Conservation (phyloP, 2,888 invertebrate species). For the Digitonthophagus gazella region DNA sequence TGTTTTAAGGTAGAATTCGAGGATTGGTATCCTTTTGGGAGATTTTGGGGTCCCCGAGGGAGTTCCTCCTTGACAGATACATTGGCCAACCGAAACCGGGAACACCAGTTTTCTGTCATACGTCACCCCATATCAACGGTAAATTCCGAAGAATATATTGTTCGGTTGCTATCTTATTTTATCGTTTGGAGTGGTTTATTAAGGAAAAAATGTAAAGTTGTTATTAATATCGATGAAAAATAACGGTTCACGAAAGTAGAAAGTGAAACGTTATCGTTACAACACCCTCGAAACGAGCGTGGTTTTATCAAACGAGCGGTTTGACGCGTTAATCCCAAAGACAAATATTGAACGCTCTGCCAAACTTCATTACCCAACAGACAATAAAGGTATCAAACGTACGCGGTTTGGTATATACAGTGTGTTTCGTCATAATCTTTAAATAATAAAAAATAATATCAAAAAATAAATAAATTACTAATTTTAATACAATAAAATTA, state of each 20-base stretch:
- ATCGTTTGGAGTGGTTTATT: too few species aligned
- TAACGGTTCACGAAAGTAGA: too few species aligned
- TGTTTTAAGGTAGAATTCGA: conserved; percentile 2
- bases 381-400: background rate
- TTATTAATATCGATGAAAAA: too few species aligned
- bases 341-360: background rate
- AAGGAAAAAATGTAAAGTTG: too few species aligned
- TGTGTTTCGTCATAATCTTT: too few species aligned
- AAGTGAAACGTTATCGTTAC: background rate
- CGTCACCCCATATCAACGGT: conserved; percentile 44
- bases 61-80: conserved; percentile 44
- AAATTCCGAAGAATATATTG: too few species aligned
- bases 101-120: conserved; percentile 47
- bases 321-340: background rate
- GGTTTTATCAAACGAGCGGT: background rate
- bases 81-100: conserved; percentile 45
- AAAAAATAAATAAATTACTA: too few species aligned
- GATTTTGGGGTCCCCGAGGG: conserved; percentile 34
- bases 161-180: too few species aligned
- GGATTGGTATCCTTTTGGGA: background rate
- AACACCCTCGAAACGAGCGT: background rate
- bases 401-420: too few species aligned
- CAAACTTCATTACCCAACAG: background rate
- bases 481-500: too few species aligned
- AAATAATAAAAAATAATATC: too few species aligned